Evolutionary conservation across 2,797 vertebrate genomes (phyloP).

Genomic region (Lateolabrax maculatus): DNA sequence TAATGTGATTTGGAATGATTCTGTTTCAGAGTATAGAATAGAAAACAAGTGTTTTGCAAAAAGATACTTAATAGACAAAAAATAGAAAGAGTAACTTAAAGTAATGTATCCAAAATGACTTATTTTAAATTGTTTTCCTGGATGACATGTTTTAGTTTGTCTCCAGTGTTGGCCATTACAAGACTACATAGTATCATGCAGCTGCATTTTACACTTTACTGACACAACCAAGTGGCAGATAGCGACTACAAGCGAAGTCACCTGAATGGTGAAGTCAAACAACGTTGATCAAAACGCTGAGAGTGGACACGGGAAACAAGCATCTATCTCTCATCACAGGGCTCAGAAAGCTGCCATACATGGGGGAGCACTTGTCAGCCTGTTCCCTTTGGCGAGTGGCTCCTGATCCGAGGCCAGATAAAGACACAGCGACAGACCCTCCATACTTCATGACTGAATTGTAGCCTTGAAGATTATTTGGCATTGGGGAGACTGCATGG

Average conservation of each 20-base stretch:
- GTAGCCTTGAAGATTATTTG: constrained; percentile 62
- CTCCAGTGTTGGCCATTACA: neutral
- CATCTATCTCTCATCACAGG: constrained; percentile 66
- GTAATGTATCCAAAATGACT: neutral
- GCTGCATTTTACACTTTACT: constrained; percentile 24
- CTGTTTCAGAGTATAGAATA: neutral
- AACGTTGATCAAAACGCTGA: constrained; percentile 63
- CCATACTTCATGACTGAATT: constrained; percentile 54
- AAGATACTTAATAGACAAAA: neutral
- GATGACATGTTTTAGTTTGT: neutral
- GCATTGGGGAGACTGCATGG: constrained; percentile 8
- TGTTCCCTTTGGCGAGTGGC: constrained; percentile 52
- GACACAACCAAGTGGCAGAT: neutral
- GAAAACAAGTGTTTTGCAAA: neutral
- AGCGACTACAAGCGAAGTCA: neutral
- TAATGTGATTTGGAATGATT: neutral
- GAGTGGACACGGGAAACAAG: constrained; percentile 57
- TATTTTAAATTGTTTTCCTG: neutral
- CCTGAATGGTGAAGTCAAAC: constrained; percentile 38
- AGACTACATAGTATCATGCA: neutral
- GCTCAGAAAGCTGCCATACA: constrained; percentile 64
- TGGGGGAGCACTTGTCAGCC: constrained; percentile 46
- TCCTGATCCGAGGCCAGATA: constrained; percentile 75
- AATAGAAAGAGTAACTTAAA: neutral
- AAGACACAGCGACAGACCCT: constrained; percentile 53